Base-by-base conservation (phyloP, 2,113 vertebrate species). In the Brachyhypopomus gauderio region DNA sequence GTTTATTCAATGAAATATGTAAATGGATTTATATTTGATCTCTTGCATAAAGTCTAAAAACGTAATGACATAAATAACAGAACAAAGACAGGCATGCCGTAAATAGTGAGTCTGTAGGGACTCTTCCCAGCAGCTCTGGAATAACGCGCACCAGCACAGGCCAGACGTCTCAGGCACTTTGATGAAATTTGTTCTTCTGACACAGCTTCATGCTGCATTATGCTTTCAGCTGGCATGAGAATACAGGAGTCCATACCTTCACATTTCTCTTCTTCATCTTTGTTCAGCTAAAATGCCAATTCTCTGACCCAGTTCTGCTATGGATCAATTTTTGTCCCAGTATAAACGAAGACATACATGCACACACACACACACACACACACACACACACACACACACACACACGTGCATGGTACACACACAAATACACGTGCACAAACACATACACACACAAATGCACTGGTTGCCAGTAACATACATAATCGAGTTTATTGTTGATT, bases 221-320 rank as follows among this genome's bases (percentile, higher is more conserved):
- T 62, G n/a, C 48, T 73, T 48, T 64, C 22, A 23, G 41, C 48
- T 25, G 48, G 19, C 4, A n/a, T 63, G 52, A 78, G 67, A 81
- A 34, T 59, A 81, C 30, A 81, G 2, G 17, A 30, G 25, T 48
- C 41, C 20, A 48, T 62, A 38, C 8, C 52, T 62, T 11, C 9
- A 1, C 38, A 3, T 45, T 59, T 14, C 27, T 34, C 25, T 22
- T 34, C 19, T 56, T 66, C 9, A 27, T 62, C 45, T 11, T 52
- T 14, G 12, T 52, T 11, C 14, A 14, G 22, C 64, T 55, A 78
- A 76, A 76, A 81, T 66, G 45, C 78, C 75, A 81, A 45, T 20
- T 74, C 67, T 79, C 66, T 86, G 78, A 83, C 75, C 78, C 41
- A 77, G 71, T 82, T 85, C 71, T 77, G 84, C 41, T 78, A 56